Evolutionary conservation across 2,888 invertebrate genomes (phyloP).

Genomic region (Malachius bipustulatus): DNA sequence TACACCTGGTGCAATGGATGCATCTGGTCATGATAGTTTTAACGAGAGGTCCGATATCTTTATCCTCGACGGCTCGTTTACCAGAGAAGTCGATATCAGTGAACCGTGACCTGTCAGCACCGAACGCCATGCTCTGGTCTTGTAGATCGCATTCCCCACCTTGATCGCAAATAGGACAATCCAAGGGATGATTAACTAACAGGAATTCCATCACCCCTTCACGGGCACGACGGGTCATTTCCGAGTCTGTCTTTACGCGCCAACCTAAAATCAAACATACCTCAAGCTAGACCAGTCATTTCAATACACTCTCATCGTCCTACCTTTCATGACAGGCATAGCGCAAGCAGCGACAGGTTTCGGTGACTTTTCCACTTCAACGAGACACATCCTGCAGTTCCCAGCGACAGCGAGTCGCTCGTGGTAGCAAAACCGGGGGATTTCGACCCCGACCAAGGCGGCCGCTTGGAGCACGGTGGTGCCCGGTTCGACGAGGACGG

Average conservation of each 20-base stretch:
- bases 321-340: conserved; percentile 98
- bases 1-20: conserved; percentile 97
- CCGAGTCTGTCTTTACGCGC: conserved; percentile 96
- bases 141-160: conserved; percentile 89
- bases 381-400: conserved; percentile 98
- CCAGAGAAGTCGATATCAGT: conserved; percentile 85
- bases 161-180: conserved; percentile 99
- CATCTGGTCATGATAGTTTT: conserved; percentile 99
- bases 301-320: background rate
- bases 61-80: conserved; percentile 96
- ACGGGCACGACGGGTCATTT: conserved; percentile 58
- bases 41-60: conserved; percentile 94
- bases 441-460: conserved; percentile 90
- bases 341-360: conserved; percentile 99
- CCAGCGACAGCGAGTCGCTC: conserved; percentile 97
- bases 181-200: conserved; percentile 94
- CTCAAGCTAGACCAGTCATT: background rate
- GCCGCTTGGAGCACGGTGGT: conserved; percentile 96
- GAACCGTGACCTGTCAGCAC: conserved; percentile 86
- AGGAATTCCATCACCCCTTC: conserved; percentile 98
- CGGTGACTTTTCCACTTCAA: conserved; percentile 96
- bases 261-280: conserved; percentile 44
- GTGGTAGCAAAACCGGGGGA: conserved; percentile 98
- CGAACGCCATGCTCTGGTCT: conserved; percentile 99
- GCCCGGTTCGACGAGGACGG: conserved; percentile 87